Evolutionary conservation across 2,797 vertebrate genomes (phyloP).

Genomic region (Myotis daubentonii): DNA sequence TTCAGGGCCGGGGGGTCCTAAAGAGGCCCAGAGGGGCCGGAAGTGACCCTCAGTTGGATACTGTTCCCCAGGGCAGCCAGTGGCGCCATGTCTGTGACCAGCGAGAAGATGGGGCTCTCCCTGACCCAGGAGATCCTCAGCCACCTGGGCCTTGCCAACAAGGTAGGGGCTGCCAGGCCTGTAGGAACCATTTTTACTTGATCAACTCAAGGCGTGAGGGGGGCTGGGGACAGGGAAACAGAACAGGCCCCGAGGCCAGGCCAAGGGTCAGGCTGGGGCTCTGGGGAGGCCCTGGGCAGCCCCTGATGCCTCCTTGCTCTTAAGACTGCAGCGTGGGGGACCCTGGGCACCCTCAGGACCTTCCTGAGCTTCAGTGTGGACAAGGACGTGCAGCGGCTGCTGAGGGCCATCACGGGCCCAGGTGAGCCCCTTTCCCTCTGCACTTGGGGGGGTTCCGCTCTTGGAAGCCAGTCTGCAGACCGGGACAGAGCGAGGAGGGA

Average conservation of each 20-base stretch:
- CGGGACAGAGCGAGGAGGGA: neutral
- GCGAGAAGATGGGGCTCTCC: neutral
- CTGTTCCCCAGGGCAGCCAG: neutral
- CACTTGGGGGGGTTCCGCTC: neutral
- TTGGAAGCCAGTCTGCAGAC: neutral
- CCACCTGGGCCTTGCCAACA: constrained; percentile 74
- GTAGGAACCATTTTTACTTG: neutral
- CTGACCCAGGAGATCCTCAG: constrained; percentile 79
- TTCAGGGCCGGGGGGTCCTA: neutral
- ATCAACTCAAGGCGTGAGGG: neutral
- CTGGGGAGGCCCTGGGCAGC: accelerated
- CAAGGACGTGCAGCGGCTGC: constrained; percentile 78
- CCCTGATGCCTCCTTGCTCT: neutral
- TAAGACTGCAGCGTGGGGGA: constrained; percentile 84
- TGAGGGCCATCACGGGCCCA: constrained; percentile 66
- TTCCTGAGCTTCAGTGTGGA: constrained; percentile 82
- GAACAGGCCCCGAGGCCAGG: neutral
- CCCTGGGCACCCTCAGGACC: constrained; percentile 84
- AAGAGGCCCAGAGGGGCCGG: neutral
- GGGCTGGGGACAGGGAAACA: neutral
- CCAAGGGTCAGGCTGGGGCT: neutral
- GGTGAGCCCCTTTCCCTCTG: constrained; percentile 60
- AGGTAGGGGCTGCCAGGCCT: constrained; percentile 67
- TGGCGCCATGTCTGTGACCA: constrained; percentile 32
- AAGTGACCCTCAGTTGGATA: neutral